Conservation (phyloP, 2,113 vertebrate species). For the Pelusios castaneus region DNA sequence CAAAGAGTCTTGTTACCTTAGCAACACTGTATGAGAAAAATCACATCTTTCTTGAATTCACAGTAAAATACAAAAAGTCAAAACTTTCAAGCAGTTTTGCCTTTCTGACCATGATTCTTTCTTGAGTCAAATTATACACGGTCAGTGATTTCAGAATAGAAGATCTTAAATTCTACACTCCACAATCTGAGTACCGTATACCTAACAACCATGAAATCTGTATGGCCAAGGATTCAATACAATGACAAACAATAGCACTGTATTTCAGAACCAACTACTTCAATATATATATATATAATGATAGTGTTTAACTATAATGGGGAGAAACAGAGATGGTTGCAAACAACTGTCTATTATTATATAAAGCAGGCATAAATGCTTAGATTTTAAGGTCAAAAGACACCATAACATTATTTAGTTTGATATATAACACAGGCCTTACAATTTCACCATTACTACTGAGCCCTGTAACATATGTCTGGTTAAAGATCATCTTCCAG, state of each 20-base stretch:
- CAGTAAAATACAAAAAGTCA: background rate
- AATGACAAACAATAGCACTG: background rate
- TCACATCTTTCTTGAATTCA: background rate
- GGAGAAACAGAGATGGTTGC: background rate
- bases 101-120: background rate
- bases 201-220: background rate
- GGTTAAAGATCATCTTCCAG: background rate
- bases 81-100: background rate
- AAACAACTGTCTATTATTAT: background rate
- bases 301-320: constrained; percentile 47
- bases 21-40: background rate
- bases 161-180: background rate
- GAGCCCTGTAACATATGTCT: background rate
- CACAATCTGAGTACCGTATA: background rate
- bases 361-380: background rate
- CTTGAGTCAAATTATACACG: background rate
- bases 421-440: background rate
- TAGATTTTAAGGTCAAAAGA: background rate
- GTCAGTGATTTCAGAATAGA: background rate
- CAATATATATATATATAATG: constrained; percentile 1
- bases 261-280: constrained; percentile 6
- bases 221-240: constrained; percentile 36
- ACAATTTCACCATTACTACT: background rate
- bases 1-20: background rate
- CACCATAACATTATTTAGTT: background rate